Base-by-base conservation (phyloP, 2,888 invertebrate genomes). In the Sclerodermus sp. region DNA sequence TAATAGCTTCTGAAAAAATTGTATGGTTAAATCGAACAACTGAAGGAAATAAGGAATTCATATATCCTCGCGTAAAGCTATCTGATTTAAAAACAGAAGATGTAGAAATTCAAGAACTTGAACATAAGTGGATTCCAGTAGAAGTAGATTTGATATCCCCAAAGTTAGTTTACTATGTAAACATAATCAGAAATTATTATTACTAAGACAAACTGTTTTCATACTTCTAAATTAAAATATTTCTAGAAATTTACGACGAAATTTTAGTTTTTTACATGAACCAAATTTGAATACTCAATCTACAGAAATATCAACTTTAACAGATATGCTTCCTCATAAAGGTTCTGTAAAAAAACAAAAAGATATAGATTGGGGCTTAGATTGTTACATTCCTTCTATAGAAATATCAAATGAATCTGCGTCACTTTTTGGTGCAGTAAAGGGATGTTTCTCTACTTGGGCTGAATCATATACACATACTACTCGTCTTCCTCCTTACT, bases 301-400 rank as follows among this genome's bases (percentile, higher is more conserved):
- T 5, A 40, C 55, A 2, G 49, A 51, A 15, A 53, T 51, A 45
- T 58, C 54, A 15, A 51, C 58, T 13, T 38, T 58, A 13, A 58
- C 57, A 17, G 56, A 56, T 30, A 60, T 60, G 58, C 46, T 60
- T 36, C 60, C 60, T 10, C 57, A 60, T 40, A 52, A 54, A 31
- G 60, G 60, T 31, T 42, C 49, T 18, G 44, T 45, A 9, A 39
- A 54, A 16, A 62, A 54, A 43, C 57, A 54, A 15, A 56, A 42
- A 47, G 55, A 62, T 8, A 51, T 58, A 4, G 40, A 47, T 14
- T 55, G 58, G 56, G 55, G 49, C 37, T 36, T 50, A 15, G 58
- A 57, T 5, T 51, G 44, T 8, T 54, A 57, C 42, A 17, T 15
- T 10, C 53, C 49, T 8, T 53, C 58, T 23, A 44, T 55, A 23